Evolutionary conservation across 2,888 invertebrate genomes (phyloP).

Genomic region (Lacanobia oleracea): DNA sequence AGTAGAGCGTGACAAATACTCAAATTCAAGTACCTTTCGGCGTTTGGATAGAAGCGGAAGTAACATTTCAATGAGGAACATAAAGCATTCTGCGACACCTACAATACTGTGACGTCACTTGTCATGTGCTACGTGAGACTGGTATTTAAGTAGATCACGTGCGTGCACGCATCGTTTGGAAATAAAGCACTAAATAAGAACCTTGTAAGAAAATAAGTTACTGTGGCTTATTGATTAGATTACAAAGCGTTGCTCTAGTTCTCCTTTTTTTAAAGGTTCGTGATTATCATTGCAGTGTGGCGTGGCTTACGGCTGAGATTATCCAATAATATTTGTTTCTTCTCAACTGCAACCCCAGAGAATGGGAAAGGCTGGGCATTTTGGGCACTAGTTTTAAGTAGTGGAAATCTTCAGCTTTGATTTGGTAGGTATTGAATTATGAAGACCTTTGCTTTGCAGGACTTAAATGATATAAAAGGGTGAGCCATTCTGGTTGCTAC

Average conservation of each 20-base stretch:
- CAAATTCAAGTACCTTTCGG: not conserved
- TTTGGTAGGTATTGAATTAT: too few species aligned
- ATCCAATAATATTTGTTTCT: not conserved
- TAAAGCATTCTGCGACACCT: not conserved
- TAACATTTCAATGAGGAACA: not conserved
- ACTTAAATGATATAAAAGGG: too few species aligned
- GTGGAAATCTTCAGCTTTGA: too few species aligned
- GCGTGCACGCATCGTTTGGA: constrained; percentile 1
- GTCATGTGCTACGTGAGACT: not conserved
- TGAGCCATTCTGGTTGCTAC: too few species aligned
- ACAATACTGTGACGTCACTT: not conserved
- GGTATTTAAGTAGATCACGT: not conserved
- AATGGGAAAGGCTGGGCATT: not conserved
- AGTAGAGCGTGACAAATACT: not conserved
- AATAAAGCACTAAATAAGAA: constrained; percentile 8
- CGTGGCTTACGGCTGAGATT: not conserved
- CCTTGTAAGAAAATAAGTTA: not conserved
- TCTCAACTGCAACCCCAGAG: not conserved
- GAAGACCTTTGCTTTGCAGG: too few species aligned
- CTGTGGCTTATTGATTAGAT: constrained; percentile 36
- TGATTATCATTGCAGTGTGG: constrained; percentile 1
- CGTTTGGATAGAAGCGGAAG: not conserved
- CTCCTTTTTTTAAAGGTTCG: not conserved
- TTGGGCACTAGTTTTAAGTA: not conserved
- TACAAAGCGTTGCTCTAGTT: constrained; percentile 22